Percentiles rank a stretch among this genome's conserved stretches.
Evolutionary conservation across 2,797 vertebrate genomes (phyloP).

Genomic region (Neosalanx taihuensis): DNA sequence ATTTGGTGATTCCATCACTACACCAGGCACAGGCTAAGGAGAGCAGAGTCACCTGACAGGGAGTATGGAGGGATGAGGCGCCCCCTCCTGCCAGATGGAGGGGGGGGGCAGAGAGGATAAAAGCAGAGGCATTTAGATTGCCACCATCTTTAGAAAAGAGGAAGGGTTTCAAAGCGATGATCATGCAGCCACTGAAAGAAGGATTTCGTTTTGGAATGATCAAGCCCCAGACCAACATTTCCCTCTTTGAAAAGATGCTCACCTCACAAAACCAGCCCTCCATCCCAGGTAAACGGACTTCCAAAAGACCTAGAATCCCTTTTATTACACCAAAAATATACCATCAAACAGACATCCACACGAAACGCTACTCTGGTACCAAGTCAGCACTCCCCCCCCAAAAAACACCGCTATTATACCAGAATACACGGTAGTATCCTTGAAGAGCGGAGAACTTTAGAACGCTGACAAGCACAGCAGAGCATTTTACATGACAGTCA

Average conservation of each 20-base stretch:
- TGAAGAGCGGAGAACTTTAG: no score
- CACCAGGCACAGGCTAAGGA: no score
- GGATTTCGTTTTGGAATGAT: conserved; percentile 10
- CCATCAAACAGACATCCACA: neutral
- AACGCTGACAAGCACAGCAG: no score
- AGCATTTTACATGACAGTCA: no score
- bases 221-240: neutral
- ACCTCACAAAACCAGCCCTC: neutral
- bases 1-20: no score
- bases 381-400: neutral
- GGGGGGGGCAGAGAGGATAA: neutral
- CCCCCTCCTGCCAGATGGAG: neutral
- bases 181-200: neutral
- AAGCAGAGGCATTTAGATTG: neutral
- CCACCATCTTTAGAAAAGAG: neutral
- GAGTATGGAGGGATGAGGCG: neutral
- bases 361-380: neutral
- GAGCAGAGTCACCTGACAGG: no score
- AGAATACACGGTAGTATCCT: no score
- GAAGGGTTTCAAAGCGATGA: neutral
- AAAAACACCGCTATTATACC: neutral
- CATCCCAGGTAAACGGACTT: neutral
- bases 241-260: neutral
- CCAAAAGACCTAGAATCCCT: neutral
- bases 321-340: neutral